Conservation (phyloP, 2,888 invertebrate genomes). For the Eristalis tenax region DNA sequence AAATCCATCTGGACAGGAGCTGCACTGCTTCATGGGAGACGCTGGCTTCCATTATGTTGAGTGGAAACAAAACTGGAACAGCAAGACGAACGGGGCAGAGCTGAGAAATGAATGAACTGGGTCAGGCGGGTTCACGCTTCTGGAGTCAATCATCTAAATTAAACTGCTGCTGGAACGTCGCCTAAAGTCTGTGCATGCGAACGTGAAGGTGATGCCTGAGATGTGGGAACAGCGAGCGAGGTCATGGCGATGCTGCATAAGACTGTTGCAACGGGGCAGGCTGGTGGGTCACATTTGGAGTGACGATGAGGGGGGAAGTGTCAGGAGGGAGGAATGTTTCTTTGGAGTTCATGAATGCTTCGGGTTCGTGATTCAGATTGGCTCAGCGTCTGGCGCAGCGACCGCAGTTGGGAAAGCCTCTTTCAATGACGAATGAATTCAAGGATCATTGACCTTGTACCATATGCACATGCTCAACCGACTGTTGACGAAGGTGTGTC, state of each 20-base stretch:
- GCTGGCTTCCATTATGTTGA: constrained; percentile 10
- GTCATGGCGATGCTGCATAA: not conserved
- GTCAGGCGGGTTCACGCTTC: constrained; percentile 2
- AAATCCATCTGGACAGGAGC: constrained; percentile 20
- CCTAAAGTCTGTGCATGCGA: not conserved
- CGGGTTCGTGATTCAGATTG: no score
- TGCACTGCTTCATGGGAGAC: constrained; percentile 3
- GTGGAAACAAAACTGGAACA: not conserved
- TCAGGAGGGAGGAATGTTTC: no score
- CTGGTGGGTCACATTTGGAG: no score
- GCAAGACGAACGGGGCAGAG: not conserved
- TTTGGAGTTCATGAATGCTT: no score
- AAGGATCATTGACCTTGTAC: no score
- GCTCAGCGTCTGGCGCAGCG: no score
- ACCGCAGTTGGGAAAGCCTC: no score
- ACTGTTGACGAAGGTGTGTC: no score
- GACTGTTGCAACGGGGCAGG: no score
- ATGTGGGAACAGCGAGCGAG: not conserved
- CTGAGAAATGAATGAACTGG: constrained; percentile 36
- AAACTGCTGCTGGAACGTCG: not conserved
- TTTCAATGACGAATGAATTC: no score
- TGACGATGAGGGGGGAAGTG: no score
- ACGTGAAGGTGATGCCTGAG: not conserved
- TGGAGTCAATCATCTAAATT: constrained; percentile 8
- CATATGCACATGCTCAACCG: no score